phyloP scores from a whole-genome alignment of 1,140 invertebrate genomes.

The Cheumatopsyche charites region DNA sequence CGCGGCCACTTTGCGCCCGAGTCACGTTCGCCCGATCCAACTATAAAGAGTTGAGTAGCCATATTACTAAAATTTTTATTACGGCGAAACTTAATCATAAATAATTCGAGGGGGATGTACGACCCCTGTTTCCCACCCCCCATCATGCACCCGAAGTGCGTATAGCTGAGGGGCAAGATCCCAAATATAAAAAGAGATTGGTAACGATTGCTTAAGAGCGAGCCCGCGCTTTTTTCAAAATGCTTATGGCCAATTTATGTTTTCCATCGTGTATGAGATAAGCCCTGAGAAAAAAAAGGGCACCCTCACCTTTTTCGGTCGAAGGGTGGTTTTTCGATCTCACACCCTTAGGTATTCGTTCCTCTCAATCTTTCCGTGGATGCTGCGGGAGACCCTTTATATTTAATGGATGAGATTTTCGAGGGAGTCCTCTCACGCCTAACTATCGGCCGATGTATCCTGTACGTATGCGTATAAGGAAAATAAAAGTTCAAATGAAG shows the following conservation, averaged over 20 bases:
- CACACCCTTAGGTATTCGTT: neutral
- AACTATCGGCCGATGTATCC: slow-evolving; percentile 1
- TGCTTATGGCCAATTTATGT: slow-evolving; percentile 45
- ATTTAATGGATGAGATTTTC: slow-evolving; percentile 43
- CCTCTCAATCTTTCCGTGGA: slow-evolving; percentile 19
- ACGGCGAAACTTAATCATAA: slow-evolving; percentile 49
- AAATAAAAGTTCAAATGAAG: slow-evolving; percentile 39
- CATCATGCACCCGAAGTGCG: too few relatives aligned
- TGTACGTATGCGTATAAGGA: neutral
- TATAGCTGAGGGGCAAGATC: neutral
- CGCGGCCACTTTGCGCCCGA: slow-evolving; percentile 10
- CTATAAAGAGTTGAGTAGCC: slow-evolving; percentile 43
- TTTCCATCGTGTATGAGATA: slow-evolving; percentile 44
- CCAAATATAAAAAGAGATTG: slow-evolving; percentile 42
- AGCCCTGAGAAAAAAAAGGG: slow-evolving; percentile 3
- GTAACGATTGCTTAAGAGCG: slow-evolving; percentile 37
- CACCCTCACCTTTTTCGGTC: neutral
- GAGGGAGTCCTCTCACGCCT: slow-evolving; percentile 31
- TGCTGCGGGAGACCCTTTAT: slow-evolving; percentile 32
- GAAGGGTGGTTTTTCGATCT: too few relatives aligned
- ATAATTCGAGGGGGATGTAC: slow-evolving; percentile 42
- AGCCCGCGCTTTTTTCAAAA: slow-evolving; percentile 35
- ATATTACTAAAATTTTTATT: slow-evolving; percentile 46
- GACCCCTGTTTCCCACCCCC: too few relatives aligned
- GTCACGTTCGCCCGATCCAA: slow-evolving; percentile 46